These are phyloP conservation scores for Poeciliopsis occidentalis DNA, from an alignment of 2,113 vertebrate species.

Conservation along the genomic window DNA sequence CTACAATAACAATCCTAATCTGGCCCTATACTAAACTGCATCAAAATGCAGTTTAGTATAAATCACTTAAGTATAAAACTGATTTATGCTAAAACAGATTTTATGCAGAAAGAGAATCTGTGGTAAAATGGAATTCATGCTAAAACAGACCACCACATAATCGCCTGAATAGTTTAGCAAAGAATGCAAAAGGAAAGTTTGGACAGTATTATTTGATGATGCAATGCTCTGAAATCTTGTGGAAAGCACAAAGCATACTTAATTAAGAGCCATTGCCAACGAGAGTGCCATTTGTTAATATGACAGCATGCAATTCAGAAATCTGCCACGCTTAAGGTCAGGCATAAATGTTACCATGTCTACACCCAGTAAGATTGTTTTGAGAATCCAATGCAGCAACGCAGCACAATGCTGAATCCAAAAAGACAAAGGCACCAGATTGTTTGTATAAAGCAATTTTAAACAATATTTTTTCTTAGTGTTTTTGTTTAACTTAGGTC, in stretches of 20 bases:
- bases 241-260: background rate
- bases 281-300: background rate
- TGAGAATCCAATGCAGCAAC: background rate
- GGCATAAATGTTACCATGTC: background rate
- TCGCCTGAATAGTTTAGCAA: background rate
- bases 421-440: no score
- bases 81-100: no score
- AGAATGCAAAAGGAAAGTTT: background rate
- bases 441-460: no score
- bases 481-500: background rate
- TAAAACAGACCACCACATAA: no score
- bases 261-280: background rate
- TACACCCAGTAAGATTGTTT: no score
- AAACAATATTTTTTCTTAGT: no score
- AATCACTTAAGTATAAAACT: no score
- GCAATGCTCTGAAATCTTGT: slow-evolving; percentile 8
- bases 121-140: no score
- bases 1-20: background rate
- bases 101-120: no score
- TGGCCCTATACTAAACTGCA: no score
- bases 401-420: background rate
- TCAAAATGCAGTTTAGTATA: no score
- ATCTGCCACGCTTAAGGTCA: background rate
- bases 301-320: background rate
- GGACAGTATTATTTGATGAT: slow-evolving; percentile 8